Conservation (phyloP, 2,888 invertebrate species). For the Ophion costatus region DNA sequence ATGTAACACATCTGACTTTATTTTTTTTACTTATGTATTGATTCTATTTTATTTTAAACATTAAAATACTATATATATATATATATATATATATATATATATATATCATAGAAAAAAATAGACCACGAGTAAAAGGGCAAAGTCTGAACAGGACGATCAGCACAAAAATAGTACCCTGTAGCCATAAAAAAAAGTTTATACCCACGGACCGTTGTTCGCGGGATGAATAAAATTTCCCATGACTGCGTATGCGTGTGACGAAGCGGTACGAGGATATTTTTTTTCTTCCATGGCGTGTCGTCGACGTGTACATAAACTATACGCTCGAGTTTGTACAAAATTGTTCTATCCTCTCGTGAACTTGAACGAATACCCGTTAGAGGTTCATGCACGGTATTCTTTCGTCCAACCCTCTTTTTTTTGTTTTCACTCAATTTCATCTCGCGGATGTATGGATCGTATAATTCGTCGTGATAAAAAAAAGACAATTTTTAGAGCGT, state of each 20-base stretch:
- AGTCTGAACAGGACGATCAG: not conserved
- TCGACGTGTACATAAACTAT: conserved; percentile 26
- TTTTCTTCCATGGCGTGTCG: conserved; percentile 44
- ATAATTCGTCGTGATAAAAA: conserved; percentile 55
- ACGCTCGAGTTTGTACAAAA: conserved; percentile 43
- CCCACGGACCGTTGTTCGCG: conserved; percentile 1
- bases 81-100: not conserved
- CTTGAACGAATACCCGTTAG: conserved; percentile 58
- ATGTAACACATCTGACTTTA: not conserved
- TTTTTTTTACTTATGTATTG: too few relatives aligned
- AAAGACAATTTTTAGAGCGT: conserved; percentile 22
- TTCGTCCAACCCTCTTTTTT: not conserved
- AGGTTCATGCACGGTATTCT: conserved; percentile 5
- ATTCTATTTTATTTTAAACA: not conserved
- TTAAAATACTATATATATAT: not conserved
- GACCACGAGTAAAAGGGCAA: not conserved
- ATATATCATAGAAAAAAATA: not conserved
- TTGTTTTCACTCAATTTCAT: conserved; percentile 36
- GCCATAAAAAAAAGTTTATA: not conserved
- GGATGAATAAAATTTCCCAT: conserved; percentile 25
- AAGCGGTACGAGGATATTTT: conserved; percentile 14
- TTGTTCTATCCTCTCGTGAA: conserved; percentile 40
- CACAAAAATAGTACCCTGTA: not conserved
- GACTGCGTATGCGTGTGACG: not conserved
- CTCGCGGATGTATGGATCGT: conserved; percentile 39